A percentile compares a stretch with the other conserved stretches of the same genome.
phyloP scores from a whole-genome alignment of 1,140 invertebrate species.

The Caenorhabditis brenneri region DNA sequence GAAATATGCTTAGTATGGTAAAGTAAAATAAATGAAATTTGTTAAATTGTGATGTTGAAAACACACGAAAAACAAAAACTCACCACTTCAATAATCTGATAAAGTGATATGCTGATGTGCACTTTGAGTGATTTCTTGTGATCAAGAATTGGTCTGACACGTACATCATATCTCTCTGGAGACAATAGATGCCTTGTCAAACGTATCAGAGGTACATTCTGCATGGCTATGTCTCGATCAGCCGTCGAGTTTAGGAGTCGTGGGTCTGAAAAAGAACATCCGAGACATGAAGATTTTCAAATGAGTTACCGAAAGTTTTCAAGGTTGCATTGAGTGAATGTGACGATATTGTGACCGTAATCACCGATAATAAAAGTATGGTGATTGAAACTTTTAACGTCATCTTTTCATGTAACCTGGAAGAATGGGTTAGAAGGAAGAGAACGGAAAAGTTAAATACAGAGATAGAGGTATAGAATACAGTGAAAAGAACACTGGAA shows the following conservation, averaged over 20 bases:
- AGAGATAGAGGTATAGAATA: background rate
- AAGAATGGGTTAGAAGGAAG: background rate
- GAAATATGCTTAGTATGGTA: no score
- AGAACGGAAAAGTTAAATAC: background rate
- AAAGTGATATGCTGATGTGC: conserved; percentile 68
- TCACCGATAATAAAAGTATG: background rate
- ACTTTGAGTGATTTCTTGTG: conserved; percentile 66
- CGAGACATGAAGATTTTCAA: no score
- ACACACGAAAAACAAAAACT: conserved; percentile 15
- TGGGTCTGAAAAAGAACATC: conserved; percentile 45
- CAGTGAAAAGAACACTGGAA: conserved; percentile 1
- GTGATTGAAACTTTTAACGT: background rate
- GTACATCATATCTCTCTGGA: conserved; percentile 63
- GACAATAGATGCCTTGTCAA: conserved; percentile 63
- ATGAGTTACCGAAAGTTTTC: background rate
- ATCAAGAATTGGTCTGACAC: conserved; percentile 66
- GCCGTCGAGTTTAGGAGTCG: conserved; percentile 21
- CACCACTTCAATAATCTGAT: conserved; percentile 68
- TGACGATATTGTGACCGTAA: background rate
- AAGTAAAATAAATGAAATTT: no score
- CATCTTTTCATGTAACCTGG: background rate
- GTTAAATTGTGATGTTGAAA: background rate
- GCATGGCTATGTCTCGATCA: conserved; percentile 45
- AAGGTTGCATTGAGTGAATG: conserved; percentile 15
- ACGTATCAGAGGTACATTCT: conserved; percentile 64